Conservation (phyloP, 1,140 invertebrate genomes). For the Sitophilus oryzae region DNA sequence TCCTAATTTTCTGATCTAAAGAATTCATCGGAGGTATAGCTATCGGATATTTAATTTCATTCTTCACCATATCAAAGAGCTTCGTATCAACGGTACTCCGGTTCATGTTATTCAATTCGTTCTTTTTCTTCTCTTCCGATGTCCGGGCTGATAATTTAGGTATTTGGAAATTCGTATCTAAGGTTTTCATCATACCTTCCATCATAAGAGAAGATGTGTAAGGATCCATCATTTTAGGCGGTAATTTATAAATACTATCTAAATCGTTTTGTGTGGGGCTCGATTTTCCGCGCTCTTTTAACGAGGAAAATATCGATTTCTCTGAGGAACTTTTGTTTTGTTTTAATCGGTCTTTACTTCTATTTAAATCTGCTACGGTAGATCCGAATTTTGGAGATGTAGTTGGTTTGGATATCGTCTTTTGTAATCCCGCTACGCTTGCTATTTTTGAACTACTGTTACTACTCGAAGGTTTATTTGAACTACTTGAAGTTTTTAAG, state of each 20-base stretch:
- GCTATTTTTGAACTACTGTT: constrained; percentile 11
- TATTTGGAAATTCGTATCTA: constrained; percentile 82
- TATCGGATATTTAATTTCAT: constrained; percentile 38
- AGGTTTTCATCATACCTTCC: constrained; percentile 67
- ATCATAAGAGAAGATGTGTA: constrained; percentile 51
- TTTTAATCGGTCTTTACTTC: constrained; percentile 51
- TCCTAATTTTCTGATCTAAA: constrained; percentile 38
- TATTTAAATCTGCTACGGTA: constrained; percentile 50
- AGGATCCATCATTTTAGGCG: constrained; percentile 51
- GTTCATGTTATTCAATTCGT: constrained; percentile 29
- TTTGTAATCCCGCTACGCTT: constrained; percentile 28
- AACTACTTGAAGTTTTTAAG: constrained; percentile 15
- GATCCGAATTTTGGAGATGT: constrained; percentile 46
- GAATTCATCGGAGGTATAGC: constrained; percentile 35
- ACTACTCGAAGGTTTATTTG: constrained; percentile 13
- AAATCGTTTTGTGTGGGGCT: constrained; percentile 53
- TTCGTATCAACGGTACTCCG: constrained; percentile 32
- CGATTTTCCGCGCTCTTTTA: constrained; percentile 54
- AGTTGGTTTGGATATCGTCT: constrained; percentile 41
- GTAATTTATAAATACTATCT: constrained; percentile 55
- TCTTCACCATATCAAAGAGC: constrained; percentile 38
- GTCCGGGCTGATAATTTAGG: constrained; percentile 75
- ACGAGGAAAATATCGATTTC: constrained; percentile 60
- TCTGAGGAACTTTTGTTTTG: constrained; percentile 51
- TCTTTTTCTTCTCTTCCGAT: constrained; percentile 43